These are phyloP conservation scores for Siphamia tubifer DNA, from an alignment of 2,113 vertebrate genomes.

Conservation along the genomic window DNA sequence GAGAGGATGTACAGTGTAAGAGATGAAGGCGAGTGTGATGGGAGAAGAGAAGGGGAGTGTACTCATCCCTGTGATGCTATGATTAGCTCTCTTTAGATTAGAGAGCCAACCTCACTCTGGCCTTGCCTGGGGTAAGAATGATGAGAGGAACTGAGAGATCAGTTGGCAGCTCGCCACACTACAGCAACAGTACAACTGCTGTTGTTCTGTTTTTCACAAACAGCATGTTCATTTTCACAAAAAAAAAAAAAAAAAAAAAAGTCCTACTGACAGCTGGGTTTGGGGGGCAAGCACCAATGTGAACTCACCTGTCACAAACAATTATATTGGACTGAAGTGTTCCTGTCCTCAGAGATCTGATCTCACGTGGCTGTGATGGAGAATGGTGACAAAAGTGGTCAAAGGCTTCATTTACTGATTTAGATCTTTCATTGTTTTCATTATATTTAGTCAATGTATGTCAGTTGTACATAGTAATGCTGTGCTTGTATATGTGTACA, in stretches of 20 bases:
- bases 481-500: no score
- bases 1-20: slow-evolving; percentile 2
- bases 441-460: no score
- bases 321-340: slow-evolving; percentile 32
- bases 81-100: slow-evolving; percentile 67
- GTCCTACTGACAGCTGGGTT: slow-evolving; percentile 40
- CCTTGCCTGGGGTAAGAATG: slow-evolving; percentile 57
- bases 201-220: slow-evolving; percentile 37
- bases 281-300: slow-evolving; percentile 22
- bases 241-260: slow-evolving; percentile 13
- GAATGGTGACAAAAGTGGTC: slow-evolving; percentile 42
- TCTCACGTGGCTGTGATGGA: slow-evolving; percentile 44
- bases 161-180: slow-evolving; percentile 39
- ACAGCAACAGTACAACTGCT: slow-evolving; percentile 14
- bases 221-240: slow-evolving; percentile 16
- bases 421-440: neutral
- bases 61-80: slow-evolving; percentile 44
- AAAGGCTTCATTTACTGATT: neutral
- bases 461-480: no score
- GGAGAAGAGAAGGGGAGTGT: neutral
- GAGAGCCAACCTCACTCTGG: slow-evolving; percentile 52
- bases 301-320: slow-evolving; percentile 52
- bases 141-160: slow-evolving; percentile 52
- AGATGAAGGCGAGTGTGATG: neutral
- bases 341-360: slow-evolving; percentile 36